Evolutionary conservation across 2,797 vertebrate species (phyloP).

Genomic region (Eupleurogrammus muticus): DNA sequence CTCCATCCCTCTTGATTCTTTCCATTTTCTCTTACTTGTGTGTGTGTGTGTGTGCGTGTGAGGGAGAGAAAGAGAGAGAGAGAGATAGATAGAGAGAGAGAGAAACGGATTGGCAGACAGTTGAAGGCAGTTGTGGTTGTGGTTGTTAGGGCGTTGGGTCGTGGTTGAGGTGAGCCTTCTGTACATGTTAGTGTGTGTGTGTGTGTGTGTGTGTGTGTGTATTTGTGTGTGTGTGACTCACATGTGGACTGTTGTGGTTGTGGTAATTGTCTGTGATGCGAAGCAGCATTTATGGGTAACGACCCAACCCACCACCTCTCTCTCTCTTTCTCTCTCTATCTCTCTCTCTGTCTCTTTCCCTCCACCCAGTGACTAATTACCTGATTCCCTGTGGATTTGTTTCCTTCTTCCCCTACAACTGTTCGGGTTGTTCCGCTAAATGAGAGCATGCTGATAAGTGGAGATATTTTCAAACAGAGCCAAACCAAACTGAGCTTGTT

Average conservation of each 20-base stretch:
- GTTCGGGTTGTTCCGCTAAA: slow-evolving; percentile 74
- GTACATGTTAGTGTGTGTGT: slow-evolving; percentile 26
- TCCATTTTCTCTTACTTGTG: slow-evolving; percentile 33
- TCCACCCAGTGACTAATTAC: slow-evolving; percentile 77
- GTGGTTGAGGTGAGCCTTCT: slow-evolving; percentile 64
- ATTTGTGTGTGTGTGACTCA: slow-evolving; percentile 43
- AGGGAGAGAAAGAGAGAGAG: background rate
- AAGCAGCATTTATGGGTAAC: slow-evolving; percentile 70
- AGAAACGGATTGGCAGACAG: slow-evolving; percentile 63
- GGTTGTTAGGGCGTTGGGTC: slow-evolving; percentile 67
- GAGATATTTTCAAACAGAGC: slow-evolving; percentile 53
- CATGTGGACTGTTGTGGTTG: slow-evolving; percentile 75
- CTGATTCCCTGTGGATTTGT: slow-evolving; percentile 75
- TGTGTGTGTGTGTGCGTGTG: slow-evolving; percentile 17
- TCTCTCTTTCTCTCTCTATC: slow-evolving; percentile 35
- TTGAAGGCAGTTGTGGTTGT: slow-evolving; percentile 77
- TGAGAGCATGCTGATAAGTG: slow-evolving; percentile 71
- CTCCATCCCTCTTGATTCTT: slow-evolving; percentile 52
- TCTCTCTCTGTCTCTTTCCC: slow-evolving; percentile 26
- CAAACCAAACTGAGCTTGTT: slow-evolving; percentile 46
- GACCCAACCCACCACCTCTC: slow-evolving; percentile 52
- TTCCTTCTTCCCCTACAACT: slow-evolving; percentile 72
- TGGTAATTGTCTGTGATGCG: slow-evolving; percentile 75
- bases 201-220: slow-evolving; percentile 14
- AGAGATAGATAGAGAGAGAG: slow-evolving; percentile 20